A percentile compares a stretch with the other conserved stretches of the same genome.
phyloP scores from a whole-genome alignment of 2,113 vertebrate genomes.

The Cettia cetti region DNA sequence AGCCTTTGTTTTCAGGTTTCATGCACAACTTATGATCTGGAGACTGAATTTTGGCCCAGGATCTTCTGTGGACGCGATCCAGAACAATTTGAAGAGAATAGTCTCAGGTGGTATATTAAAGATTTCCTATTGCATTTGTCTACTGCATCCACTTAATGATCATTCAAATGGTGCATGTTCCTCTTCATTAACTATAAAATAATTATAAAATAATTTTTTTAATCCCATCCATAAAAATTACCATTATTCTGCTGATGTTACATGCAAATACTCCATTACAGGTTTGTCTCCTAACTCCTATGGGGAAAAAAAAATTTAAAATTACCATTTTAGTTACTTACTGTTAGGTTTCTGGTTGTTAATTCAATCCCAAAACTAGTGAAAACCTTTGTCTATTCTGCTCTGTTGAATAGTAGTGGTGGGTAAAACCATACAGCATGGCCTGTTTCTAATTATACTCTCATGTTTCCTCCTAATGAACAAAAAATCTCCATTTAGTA shows the following conservation, averaged over 20 bases:
- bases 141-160: not conserved
- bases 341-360: not conserved
- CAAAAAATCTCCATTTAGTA: conserved; percentile 18
- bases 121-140: not conserved
- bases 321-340: not conserved
- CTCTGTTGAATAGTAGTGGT: not conserved
- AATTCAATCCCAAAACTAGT: not conserved
- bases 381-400: not conserved
- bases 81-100: not conserved
- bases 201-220: not conserved
- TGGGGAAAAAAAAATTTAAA: not conserved
- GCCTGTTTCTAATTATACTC: conserved; percentile 41
- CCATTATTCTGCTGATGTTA: not conserved
- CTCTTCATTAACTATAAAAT: not conserved
- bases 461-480: conserved; percentile 32
- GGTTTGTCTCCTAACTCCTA: not conserved
- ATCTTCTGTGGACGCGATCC: not conserved
- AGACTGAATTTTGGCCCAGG: not conserved
- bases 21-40: not conserved
- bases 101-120: not conserved
- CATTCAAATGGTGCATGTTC: not conserved
- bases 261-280: not conserved
- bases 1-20: not conserved
- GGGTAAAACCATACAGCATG: not conserved
- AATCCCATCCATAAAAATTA: not conserved